Percentiles rank a stretch among this genome's conserved stretches.
Evolutionary conservation across 2,888 invertebrate species (phyloP).

Genomic region (Caenorhabditis plicata): DNA sequence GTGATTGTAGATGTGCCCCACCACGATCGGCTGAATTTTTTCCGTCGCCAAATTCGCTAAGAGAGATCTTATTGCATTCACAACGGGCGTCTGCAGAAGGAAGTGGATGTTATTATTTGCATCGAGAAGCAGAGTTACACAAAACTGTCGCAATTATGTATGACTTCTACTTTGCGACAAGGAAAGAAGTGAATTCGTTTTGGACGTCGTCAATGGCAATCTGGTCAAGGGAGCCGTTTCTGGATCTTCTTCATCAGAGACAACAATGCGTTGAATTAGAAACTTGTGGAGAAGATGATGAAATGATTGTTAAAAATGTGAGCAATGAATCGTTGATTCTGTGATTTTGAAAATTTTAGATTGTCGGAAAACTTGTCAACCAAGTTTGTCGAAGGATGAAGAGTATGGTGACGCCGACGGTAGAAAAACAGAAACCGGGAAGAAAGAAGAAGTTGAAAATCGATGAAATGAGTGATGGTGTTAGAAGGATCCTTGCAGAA

Average conservation of each 20-base stretch:
- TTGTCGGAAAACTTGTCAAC: neutral
- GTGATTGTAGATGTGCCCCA: conserved; percentile 11
- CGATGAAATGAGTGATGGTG: too few relatives aligned
- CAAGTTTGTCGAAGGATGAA: neutral
- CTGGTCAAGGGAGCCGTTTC: conserved; percentile 18
- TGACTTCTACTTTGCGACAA: neutral
- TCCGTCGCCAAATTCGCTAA: neutral
- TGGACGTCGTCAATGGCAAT: conserved; percentile 4
- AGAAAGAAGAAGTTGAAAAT: neutral
- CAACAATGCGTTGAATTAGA: neutral
- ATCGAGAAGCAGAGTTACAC: neutral
- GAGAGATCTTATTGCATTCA: conserved; percentile 10
- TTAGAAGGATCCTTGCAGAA: too few relatives aligned
- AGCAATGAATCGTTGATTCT: neutral
- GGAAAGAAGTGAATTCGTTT: conserved; percentile 6
- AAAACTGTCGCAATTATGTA: conserved; percentile 8
- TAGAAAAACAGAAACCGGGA: neutral
- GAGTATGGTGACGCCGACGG: neutral
- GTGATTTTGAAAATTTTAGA: neutral
- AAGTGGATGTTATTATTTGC: conserved; percentile 1
- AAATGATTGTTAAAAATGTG: neutral
- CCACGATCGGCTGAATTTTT: conserved; percentile 5
- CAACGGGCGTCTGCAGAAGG: conserved; percentile 6
- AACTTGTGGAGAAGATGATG: neutral
- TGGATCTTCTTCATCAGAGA: neutral